A percentile compares a stretch with the other conserved stretches of the same genome.
phyloP scores from a whole-genome alignment of 2,113 vertebrate genomes.

The Bungarus multicinctus region DNA sequence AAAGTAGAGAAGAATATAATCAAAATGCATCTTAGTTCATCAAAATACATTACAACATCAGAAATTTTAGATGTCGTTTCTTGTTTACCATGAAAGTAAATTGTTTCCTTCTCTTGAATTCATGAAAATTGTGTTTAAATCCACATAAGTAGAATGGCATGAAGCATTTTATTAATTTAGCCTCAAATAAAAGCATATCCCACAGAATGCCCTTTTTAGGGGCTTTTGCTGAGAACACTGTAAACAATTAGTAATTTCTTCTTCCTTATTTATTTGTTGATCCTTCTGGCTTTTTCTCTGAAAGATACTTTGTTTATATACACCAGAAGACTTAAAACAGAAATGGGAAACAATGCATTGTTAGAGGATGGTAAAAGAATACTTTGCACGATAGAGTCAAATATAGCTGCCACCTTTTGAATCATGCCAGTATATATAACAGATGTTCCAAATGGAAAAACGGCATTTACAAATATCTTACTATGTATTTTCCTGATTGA shows the following conservation, averaged over 20 bases:
- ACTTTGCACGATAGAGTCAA: neutral
- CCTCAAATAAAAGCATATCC: neutral
- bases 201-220: constrained; percentile 3
- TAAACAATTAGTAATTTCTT: neutral
- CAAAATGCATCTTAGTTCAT: constrained; percentile 38
- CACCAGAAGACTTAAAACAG: neutral
- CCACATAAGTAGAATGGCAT: constrained; percentile 20
- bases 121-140: constrained; percentile 15
- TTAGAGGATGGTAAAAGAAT: neutral
- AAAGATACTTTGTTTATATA: neutral
- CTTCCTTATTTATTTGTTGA: neutral
- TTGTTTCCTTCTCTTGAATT: constrained; percentile 32
- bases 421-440: neutral
- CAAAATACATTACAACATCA: constrained; percentile 25
- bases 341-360: neutral
- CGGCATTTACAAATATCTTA: neutral
- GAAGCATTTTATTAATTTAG: constrained; percentile 2
- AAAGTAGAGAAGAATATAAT: constrained; percentile 36
- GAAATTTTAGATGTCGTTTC: constrained; percentile 16
- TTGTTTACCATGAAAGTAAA: constrained; percentile 31
- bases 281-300: neutral
- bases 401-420: neutral
- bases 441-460: neutral
- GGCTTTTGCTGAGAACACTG: constrained; percentile 1
- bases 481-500: neutral